Conservation (phyloP, 2,113 vertebrate genomes). For the Rhinoptilus africanus region DNA sequence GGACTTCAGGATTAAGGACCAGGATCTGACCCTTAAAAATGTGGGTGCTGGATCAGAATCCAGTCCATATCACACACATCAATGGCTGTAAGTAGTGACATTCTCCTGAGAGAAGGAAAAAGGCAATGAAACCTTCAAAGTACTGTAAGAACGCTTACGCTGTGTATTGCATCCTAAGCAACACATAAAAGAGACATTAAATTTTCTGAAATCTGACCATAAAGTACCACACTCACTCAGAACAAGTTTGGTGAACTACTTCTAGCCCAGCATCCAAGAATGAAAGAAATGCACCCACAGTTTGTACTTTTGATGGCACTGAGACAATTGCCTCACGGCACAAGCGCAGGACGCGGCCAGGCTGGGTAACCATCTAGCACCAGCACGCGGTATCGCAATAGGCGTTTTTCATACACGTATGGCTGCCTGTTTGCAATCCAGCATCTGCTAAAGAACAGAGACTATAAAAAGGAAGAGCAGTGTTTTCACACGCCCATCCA, state of each 20-base stretch:
- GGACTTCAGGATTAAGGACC: background rate
- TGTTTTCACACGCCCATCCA: background rate
- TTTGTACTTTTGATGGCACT: background rate
- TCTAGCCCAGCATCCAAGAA: background rate
- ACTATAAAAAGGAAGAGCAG: background rate
- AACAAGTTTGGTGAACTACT: background rate
- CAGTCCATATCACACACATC: background rate
- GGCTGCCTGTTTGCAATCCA: background rate
- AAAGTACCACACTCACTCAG: background rate
- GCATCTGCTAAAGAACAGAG: background rate
- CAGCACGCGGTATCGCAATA: rapidly evolving
- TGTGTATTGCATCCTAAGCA: background rate
- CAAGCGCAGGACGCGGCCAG: background rate
- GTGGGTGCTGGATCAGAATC: background rate
- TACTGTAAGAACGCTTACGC: background rate
- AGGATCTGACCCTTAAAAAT: background rate
- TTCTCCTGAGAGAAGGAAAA: background rate
- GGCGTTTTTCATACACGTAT: background rate
- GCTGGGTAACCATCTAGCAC: background rate
- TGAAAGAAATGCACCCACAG: background rate
- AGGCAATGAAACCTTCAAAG: background rate
- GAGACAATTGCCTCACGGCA: background rate
- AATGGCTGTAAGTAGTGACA: rapidly evolving
- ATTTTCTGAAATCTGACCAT: background rate
- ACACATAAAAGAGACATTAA: background rate